phyloP scores from a whole-genome alignment of 2,888 invertebrate genomes.

The Synergus japonicus region DNA sequence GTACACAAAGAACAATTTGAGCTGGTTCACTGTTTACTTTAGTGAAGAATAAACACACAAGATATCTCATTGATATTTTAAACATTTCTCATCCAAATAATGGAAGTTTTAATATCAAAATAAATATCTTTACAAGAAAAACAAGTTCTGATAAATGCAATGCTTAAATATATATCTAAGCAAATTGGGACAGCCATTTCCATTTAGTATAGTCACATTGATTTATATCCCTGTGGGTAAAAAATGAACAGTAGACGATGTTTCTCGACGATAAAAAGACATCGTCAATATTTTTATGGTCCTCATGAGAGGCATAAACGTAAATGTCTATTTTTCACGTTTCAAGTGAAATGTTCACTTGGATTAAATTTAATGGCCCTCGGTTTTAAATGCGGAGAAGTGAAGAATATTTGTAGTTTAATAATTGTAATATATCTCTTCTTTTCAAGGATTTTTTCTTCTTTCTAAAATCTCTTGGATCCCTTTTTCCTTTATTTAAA shows the following conservation, averaged over 20 bases:
- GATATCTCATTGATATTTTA: not conserved
- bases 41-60: not conserved
- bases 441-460: not conserved
- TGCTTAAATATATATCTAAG: not conserved
- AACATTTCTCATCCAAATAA: not conserved
- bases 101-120: too few species aligned
- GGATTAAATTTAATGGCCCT: constrained; percentile 24
- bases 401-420: not conserved
- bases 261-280: constrained; percentile 30
- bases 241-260: constrained; percentile 1
- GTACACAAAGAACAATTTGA: constrained; percentile 7
- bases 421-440: not conserved
- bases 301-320: constrained; percentile 31
- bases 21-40: not conserved
- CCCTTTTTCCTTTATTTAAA: constrained; percentile 8
- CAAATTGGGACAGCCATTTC: not conserved
- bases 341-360: constrained; percentile 31
- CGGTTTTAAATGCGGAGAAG: not conserved
- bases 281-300: constrained; percentile 38
- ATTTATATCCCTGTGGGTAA: constrained; percentile 16
- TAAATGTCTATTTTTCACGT: constrained; percentile 19
- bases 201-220: not conserved
- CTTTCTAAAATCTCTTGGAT: not conserved
- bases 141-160: too few species aligned
- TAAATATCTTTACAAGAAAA: too few species aligned